phyloP scores from a whole-genome alignment of 2,113 vertebrate species.

The Anseranas semipalmata region DNA sequence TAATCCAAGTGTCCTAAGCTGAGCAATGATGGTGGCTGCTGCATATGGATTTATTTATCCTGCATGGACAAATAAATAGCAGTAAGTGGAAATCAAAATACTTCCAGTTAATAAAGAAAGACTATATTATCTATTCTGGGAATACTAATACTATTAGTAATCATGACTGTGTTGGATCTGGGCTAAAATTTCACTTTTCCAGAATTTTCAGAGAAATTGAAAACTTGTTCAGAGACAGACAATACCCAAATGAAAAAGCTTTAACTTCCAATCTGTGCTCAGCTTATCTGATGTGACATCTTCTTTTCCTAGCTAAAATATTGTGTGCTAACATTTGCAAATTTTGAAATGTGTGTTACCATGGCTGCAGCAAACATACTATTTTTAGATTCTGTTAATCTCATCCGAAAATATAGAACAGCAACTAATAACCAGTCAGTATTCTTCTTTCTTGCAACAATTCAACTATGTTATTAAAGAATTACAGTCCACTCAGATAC shows the following conservation, averaged over 20 bases:
- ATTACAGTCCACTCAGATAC: neutral
- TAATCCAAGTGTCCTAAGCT: neutral
- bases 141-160: neutral
- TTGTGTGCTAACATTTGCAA: slow-evolving; percentile 10
- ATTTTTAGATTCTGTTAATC: slow-evolving; percentile 64
- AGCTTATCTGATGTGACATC: neutral
- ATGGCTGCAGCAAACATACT: slow-evolving; percentile 44
- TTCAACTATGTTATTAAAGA: slow-evolving; percentile 34
- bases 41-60: neutral
- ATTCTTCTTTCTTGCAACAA: slow-evolving; percentile 30
- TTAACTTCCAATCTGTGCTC: neutral
- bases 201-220: neutral
- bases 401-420: slow-evolving; percentile 41
- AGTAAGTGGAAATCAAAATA: neutral
- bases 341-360: slow-evolving; percentile 30
- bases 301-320: slow-evolving; percentile 5
- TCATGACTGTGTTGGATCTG: neutral
- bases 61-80: neutral
- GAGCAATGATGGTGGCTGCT: neutral
- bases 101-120: neutral
- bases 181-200: neutral
- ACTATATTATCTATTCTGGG: neutral
- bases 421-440: neutral
- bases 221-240: neutral
- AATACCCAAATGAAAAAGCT: neutral